Percentiles rank a stretch among this genome's conserved stretches.
phyloP scores from a whole-genome alignment of 1,140 invertebrate species.

The Bombus confusus region DNA sequence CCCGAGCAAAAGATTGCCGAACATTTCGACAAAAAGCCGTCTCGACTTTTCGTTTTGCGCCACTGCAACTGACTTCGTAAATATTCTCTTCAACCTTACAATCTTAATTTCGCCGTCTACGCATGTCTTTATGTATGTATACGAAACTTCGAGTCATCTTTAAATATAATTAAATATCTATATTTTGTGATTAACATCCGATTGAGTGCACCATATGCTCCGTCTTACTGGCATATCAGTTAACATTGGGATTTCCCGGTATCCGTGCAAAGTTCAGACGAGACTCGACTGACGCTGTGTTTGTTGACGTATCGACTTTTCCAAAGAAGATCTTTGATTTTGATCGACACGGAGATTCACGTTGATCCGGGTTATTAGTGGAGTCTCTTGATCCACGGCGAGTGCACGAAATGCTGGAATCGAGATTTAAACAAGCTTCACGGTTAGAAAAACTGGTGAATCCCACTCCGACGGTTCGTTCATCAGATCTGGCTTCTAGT shows the following conservation, averaged over 20 bases:
- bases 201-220: no score
- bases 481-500: neutral
- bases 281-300: conserved; percentile 53
- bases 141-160: no score
- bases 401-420: neutral
- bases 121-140: no score
- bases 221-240: neutral
- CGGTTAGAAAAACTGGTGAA: neutral
- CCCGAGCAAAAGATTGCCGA: conserved; percentile 54
- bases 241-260: neutral
- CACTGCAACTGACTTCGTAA: neutral
- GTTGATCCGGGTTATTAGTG: conserved; percentile 39
- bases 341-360: conserved; percentile 40
- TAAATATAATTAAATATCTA: neutral
- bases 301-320: conserved; percentile 64
- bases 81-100: conserved; percentile 34
- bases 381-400: neutral
- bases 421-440: conserved; percentile 22
- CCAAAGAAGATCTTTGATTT: conserved; percentile 58
- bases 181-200: neutral
- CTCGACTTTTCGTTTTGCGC: conserved; percentile 39
- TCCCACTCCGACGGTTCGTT: neutral
- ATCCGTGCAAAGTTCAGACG: neutral
- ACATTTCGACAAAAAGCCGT: conserved; percentile 53
- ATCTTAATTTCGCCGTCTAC: conserved; percentile 31